phyloP scores from a whole-genome alignment of 2,888 invertebrate genomes.

The Andrena flavipes region DNA sequence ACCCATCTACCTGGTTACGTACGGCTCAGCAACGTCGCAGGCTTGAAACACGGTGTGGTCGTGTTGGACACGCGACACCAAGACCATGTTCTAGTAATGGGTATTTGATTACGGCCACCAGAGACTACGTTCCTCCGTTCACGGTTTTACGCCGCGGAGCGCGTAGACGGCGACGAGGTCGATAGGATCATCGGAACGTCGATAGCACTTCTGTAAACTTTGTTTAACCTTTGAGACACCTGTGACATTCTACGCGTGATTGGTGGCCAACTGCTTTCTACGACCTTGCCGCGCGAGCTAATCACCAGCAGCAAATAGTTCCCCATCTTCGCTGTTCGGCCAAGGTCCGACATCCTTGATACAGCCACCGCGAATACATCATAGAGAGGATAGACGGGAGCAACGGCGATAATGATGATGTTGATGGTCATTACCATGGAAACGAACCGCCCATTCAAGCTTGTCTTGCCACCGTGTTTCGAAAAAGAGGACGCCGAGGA shows the following conservation, averaged over 20 bases:
- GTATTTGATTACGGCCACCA: conserved; percentile 81
- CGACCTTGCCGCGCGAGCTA: neutral
- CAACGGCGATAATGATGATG: conserved; percentile 83
- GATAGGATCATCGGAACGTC: no score
- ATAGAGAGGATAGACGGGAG: conserved; percentile 62
- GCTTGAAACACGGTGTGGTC: neutral
- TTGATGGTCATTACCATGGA: conserved; percentile 81
- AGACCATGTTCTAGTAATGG: conserved; percentile 77
- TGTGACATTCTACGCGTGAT: no score
- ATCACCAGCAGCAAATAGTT: neutral
- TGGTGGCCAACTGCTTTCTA: no score
- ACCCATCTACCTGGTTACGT: conserved; percentile 49
- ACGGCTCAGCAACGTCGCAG: neutral
- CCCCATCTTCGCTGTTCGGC: neutral
- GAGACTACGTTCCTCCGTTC: conserved; percentile 59
- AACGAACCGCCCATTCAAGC: conserved; percentile 72
- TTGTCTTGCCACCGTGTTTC: conserved; percentile 62
- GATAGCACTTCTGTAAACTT: no score
- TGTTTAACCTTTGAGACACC: no score
- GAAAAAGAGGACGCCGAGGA: conserved; percentile 16
- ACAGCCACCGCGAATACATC: conserved; percentile 5
- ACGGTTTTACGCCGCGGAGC: conserved; percentile 20
- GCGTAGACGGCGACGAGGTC: conserved; percentile 25
- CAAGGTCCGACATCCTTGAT: neutral
- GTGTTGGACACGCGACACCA: conserved; percentile 67